These are phyloP conservation scores for Megathymus violae DNA, from an alignment of 1,140 invertebrate genomes.

Conservation along the genomic window DNA sequence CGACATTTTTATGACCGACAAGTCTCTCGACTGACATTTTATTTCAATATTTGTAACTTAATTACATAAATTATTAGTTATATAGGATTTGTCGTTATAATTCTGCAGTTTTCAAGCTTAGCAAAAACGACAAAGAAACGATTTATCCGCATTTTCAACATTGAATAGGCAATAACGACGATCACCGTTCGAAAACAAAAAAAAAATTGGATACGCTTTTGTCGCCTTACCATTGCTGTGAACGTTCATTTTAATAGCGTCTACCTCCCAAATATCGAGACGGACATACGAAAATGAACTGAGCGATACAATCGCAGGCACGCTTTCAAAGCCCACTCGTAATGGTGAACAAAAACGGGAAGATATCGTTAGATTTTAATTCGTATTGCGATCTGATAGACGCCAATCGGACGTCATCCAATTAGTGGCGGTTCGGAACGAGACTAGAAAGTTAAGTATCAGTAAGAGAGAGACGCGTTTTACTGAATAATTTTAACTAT, in stretches of 20 bases:
- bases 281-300: constrained; percentile 16
- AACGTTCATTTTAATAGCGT: constrained; percentile 11
- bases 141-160: constrained; percentile 20
- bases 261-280: background rate
- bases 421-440: constrained; percentile 40
- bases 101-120: no score
- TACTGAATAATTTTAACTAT: background rate
- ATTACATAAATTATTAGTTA: no score
- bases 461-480: background rate
- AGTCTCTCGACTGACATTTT: no score
- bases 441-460: constrained; percentile 24
- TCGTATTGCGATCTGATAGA: constrained; percentile 33
- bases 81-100: no score
- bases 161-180: constrained; percentile 9
- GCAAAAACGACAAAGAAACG: background rate
- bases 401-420: constrained; percentile 44
- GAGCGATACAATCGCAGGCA: background rate
- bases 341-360: constrained; percentile 24
- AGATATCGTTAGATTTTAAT: constrained; percentile 52
- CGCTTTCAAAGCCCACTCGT: constrained; percentile 8
- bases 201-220: constrained; percentile 24
- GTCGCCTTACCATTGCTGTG: background rate
- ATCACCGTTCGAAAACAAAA: constrained; percentile 11
- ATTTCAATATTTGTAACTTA: no score
- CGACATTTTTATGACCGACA: no score